Conservation (phyloP, 2,888 invertebrate species). For the Campopleginae sp. region DNA sequence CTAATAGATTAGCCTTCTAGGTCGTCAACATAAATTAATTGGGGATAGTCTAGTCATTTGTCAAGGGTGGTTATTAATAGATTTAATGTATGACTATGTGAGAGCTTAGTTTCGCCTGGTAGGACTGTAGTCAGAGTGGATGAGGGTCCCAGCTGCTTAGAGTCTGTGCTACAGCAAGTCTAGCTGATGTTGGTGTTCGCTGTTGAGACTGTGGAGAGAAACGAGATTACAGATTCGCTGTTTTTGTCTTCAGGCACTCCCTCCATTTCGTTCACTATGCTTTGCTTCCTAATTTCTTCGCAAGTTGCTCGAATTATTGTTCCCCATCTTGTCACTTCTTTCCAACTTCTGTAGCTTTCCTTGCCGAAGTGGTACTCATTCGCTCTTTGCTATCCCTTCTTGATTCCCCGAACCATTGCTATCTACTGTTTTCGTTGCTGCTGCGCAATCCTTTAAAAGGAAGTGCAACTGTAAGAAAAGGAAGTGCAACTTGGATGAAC, state of each 20-base stretch:
- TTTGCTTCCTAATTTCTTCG: constrained; percentile 76
- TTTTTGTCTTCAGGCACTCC: constrained; percentile 71
- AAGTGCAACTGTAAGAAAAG: constrained; percentile 15
- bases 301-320: constrained; percentile 75
- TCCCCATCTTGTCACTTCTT: constrained; percentile 47
- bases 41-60: constrained; percentile 73
- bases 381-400: constrained; percentile 8
- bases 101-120: not conserved
- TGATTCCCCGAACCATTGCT: constrained; percentile 31
- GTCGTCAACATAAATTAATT: constrained; percentile 78
- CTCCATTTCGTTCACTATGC: constrained; percentile 56
- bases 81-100: not conserved
- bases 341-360: not conserved
- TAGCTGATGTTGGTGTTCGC: constrained; percentile 28
- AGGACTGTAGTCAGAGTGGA: not conserved
- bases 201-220: constrained; percentile 72
- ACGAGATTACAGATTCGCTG: constrained; percentile 78
- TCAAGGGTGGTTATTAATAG: constrained; percentile 57
- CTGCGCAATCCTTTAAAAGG: constrained; percentile 15
- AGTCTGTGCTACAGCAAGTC: constrained; percentile 13
- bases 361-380: not conserved
- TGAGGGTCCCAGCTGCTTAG: constrained; percentile 43
- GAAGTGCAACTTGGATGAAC: not conserved
- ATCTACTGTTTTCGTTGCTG: constrained; percentile 59
- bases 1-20: constrained; percentile 26